Percentiles rank a stretch among this genome's conserved stretches.
Evolutionary conservation across 1,140 invertebrate genomes (phyloP).

Genomic region (Drusus annulatus): DNA sequence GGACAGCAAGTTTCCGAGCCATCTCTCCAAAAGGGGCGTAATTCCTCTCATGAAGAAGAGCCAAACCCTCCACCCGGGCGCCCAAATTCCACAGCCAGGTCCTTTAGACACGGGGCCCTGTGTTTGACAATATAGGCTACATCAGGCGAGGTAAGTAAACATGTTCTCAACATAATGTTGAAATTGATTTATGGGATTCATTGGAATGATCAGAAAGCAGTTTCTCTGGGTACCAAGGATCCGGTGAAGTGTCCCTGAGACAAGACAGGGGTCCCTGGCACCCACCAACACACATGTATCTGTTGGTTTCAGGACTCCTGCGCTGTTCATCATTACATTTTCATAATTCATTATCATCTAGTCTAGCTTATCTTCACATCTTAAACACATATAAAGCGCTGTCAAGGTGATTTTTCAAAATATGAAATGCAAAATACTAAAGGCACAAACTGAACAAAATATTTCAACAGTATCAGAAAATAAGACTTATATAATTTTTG

Average conservation of each 20-base stretch:
- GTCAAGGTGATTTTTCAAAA: no score
- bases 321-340: conserved; percentile 74
- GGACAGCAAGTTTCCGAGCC: conserved; percentile 98
- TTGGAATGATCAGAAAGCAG: conserved; percentile 47
- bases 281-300: conserved; percentile 72
- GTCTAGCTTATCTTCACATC: no score
- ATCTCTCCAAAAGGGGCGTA: conserved; percentile 96
- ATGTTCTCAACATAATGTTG: no score
- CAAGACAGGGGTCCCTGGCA: conserved; percentile 19
- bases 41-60: conserved; percentile 99
- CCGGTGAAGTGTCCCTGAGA: conserved; percentile 34
- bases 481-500: no score
- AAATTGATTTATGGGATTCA: no score
- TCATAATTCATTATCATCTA: no score
- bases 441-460: no score
- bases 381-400: no score
- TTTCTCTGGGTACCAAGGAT: conserved; percentile 40
- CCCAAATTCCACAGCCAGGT: conserved; percentile 99
- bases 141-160: no score
- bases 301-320: conserved; percentile 81
- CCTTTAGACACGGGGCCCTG: conserved; percentile 98
- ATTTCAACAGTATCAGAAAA: no score
- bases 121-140: neutral
- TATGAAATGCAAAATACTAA: no score
- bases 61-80: conserved; percentile 99